Conservation (phyloP, 2,113 vertebrate species). For the Melanostigma gelatinosum region DNA sequence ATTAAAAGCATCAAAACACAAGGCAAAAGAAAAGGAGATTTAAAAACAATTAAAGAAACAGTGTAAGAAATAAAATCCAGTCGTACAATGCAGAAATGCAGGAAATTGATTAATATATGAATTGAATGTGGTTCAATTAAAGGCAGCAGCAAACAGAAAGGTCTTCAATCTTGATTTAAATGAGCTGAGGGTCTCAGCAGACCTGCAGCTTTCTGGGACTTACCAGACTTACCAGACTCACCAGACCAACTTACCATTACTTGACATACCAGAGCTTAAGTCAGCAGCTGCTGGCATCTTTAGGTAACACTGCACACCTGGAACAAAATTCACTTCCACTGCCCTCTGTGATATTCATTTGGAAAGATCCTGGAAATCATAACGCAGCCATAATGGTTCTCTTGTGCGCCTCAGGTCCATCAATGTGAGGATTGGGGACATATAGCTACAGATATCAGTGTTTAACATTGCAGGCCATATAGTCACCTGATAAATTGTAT, state of each 20-base stretch:
- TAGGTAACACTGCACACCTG: not conserved
- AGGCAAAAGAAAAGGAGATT: too few relatives aligned
- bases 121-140: too few relatives aligned
- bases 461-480: not conserved
- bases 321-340: not conserved
- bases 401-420: not conserved
- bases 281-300: not conserved
- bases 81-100: too few relatives aligned
- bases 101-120: too few relatives aligned
- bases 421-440: not conserved
- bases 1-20: too few relatives aligned
- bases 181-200: too few relatives aligned
- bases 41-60: too few relatives aligned
- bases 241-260: not conserved
- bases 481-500: not conserved
- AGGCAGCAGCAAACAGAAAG: too few relatives aligned
- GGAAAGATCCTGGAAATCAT: not conserved
- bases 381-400: not conserved
- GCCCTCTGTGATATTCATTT: not conserved
- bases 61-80: too few relatives aligned
- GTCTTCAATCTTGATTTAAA: too few relatives aligned
- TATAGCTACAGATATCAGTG: not conserved
- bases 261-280: conserved; percentile 1
- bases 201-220: too few relatives aligned
- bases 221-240: too few relatives aligned